Percentiles rank a stretch among this genome's conserved stretches.
Evolutionary conservation across 2,888 invertebrate genomes (phyloP).

Genomic region (Drosophila yooni): DNA sequence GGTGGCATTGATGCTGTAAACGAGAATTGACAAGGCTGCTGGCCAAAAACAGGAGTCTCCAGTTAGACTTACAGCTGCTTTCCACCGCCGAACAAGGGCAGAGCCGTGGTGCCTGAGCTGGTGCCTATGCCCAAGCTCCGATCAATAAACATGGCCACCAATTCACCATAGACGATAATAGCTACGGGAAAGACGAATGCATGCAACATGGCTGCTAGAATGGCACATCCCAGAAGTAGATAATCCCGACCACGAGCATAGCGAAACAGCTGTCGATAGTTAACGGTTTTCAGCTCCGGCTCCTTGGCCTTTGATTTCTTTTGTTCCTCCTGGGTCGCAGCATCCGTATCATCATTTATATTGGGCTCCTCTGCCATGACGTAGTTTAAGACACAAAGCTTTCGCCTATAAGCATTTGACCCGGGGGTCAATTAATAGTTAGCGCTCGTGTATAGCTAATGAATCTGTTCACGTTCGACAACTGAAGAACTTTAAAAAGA

Average conservation of each 20-base stretch:
- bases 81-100: conserved; percentile 88
- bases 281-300: conserved; percentile 46
- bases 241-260: conserved; percentile 87
- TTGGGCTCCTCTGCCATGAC: conserved; percentile 35
- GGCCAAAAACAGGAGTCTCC: not conserved
- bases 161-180: conserved; percentile 89
- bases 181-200: conserved; percentile 88
- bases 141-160: conserved; percentile 89
- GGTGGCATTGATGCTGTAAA: conserved; percentile 86
- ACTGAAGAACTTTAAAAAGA: conserved; percentile 1
- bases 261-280: conserved; percentile 85
- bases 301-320: conserved; percentile 40
- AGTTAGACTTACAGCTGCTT: conserved; percentile 85
- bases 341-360: conserved; percentile 28
- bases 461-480: conserved; percentile 11
- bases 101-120: conserved; percentile 86
- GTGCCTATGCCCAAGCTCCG: conserved; percentile 87
- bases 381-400: conserved; percentile 27
- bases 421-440: conserved; percentile 73
- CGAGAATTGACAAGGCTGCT: not conserved
- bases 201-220: conserved; percentile 87
- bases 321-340: conserved; percentile 26
- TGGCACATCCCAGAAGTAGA: conserved; percentile 85
- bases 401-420: conserved; percentile 63
- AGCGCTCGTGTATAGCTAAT: conserved; percentile 28